Conservation (phyloP, 37 sponge, comb jelly and placozoan genomes). For the Spongilla lacustris region DNA sequence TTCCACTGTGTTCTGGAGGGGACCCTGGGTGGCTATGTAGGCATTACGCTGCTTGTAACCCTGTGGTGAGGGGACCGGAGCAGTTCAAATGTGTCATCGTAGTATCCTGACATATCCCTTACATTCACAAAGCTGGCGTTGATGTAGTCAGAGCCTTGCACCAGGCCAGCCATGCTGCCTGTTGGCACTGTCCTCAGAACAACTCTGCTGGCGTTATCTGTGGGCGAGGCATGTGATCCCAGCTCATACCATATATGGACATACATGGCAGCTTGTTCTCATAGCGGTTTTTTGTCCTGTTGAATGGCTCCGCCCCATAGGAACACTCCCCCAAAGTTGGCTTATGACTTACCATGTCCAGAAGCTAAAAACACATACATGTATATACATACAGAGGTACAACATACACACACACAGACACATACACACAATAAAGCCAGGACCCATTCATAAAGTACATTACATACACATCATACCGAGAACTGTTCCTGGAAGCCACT, state of each 20-base stretch:
- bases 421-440: background rate
- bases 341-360: background rate
- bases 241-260: too few relatives aligned
- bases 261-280: too few relatives aligned
- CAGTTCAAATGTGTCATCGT: too few relatives aligned
- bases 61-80: conserved; percentile 12
- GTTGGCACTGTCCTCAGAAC: too few relatives aligned
- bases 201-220: too few relatives aligned
- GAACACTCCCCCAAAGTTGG: background rate
- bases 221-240: too few relatives aligned
- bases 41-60: conserved; percentile 63
- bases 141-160: conserved; percentile 85
- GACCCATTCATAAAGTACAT: too few relatives aligned
- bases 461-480: conserved; percentile 29
- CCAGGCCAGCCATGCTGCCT: too few relatives aligned
- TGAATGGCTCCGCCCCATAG: conserved; percentile 19
- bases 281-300: conserved; percentile 56
- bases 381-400: background rate
- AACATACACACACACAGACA: conserved; percentile 5
- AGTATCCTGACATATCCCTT: background rate
- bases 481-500: conserved; percentile 49
- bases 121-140: conserved; percentile 91
- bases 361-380: background rate
- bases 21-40: conserved; percentile 62
- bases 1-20: conserved; percentile 41